A percentile compares a stretch with the other conserved stretches of the same genome.
Conservation (phyloP, 2,888 invertebrate genomes). For the Andricus quercusramuli region DNA sequence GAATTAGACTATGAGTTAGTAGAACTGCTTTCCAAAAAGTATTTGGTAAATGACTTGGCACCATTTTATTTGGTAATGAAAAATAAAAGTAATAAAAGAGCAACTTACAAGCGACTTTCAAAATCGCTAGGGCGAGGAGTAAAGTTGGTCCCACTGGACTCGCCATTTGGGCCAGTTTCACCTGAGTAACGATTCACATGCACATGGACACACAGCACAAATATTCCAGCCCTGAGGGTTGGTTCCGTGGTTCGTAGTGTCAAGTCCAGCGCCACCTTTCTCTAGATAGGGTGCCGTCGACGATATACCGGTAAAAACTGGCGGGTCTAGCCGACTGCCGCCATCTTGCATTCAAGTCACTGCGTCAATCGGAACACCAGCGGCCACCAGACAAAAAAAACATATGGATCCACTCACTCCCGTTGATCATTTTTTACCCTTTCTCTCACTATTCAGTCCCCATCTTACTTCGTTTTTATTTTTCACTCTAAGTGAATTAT, state of each 20-base stretch:
- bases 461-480: constrained; percentile 42
- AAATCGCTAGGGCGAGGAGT: constrained; percentile 20
- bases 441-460: constrained; percentile 26
- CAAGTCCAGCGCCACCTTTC: constrained; percentile 5
- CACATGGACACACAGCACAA: constrained; percentile 50
- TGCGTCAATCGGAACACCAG: constrained; percentile 50
- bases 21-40: no score
- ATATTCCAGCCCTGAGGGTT: constrained; percentile 49
- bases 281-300: neutral
- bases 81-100: neutral
- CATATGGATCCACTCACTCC: constrained; percentile 3
- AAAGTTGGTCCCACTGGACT: constrained; percentile 39
- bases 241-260: constrained; percentile 36
- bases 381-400: constrained; percentile 51
- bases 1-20: no score
- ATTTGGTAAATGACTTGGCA: no score
- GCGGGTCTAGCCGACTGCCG: constrained; percentile 51
- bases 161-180: constrained; percentile 64
- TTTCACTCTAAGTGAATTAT: constrained; percentile 28
- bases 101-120: constrained; percentile 11
- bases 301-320: constrained; percentile 14
- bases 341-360: constrained; percentile 56
- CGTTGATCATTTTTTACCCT: constrained; percentile 52
- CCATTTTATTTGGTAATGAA: no score
- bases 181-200: constrained; percentile 14